Evolutionary conservation across 2,888 invertebrate species (phyloP).

Genomic region (Drosophila parthenogenetica): DNA sequence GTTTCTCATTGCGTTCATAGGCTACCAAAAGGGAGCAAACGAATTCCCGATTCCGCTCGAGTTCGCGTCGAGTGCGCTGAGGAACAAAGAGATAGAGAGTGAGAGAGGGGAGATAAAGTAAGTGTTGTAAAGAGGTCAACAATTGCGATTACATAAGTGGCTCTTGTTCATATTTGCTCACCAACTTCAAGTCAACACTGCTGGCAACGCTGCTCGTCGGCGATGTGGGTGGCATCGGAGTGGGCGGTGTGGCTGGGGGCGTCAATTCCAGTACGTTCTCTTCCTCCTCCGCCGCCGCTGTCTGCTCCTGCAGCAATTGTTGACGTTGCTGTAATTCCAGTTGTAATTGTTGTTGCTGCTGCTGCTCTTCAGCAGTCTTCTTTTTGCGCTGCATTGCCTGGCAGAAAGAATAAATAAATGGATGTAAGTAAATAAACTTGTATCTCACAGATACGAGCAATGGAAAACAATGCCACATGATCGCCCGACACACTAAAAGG

Average conservation of each 20-base stretch:
- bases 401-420: slow-evolving; percentile 36
- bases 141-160: slow-evolving; percentile 36
- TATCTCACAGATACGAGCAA: slow-evolving; percentile 33
- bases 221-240: slow-evolving; percentile 61
- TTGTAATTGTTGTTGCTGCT: slow-evolving; percentile 27
- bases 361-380: slow-evolving; percentile 22
- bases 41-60: slow-evolving; percentile 73
- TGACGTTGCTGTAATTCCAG: slow-evolving; percentile 24
- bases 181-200: slow-evolving; percentile 62
- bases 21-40: slow-evolving; percentile 69
- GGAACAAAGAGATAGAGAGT: neutral
- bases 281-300: slow-evolving; percentile 7
- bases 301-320: slow-evolving; percentile 7
- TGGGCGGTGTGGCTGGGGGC: slow-evolving; percentile 74
- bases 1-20: slow-evolving; percentile 73
- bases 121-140: slow-evolving; percentile 19
- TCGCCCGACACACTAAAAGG: slow-evolving; percentile 53
- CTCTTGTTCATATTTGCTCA: slow-evolving; percentile 37
- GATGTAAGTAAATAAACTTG: slow-evolving; percentile 58
- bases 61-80: slow-evolving; percentile 68
- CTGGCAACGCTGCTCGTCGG: slow-evolving; percentile 68
- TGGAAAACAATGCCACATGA: slow-evolving; percentile 48
- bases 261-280: slow-evolving; percentile 65
- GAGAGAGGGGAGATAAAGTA: neutral
- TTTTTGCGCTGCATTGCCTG: slow-evolving; percentile 72